Base-by-base conservation (phyloP, 2,888 invertebrate species). In the Tinea pellionella region DNA sequence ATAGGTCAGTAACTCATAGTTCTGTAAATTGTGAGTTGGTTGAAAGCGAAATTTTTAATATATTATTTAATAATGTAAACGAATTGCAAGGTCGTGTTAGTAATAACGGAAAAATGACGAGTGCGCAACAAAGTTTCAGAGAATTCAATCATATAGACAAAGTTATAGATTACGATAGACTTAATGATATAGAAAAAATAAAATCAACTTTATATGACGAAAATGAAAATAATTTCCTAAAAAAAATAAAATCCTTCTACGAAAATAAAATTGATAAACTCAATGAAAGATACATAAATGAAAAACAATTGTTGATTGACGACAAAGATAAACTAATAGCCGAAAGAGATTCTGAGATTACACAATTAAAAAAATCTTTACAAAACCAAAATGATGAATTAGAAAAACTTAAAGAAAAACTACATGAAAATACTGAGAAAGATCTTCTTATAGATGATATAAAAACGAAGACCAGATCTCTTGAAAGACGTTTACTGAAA, bases 401-500 rank as follows among this genome's bases (percentile, higher is more conserved):
- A 8, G 68, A 75, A 32, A 65, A 69, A 0, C 65, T 79, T 24
- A 62, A 78, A 0, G 74, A 68, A 19, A 78, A 71, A 62, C 67
- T 78, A 41, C 61, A 73, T 24, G 75, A 73, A 24, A 66, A 65
- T 24, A 63, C 63, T 8, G 74, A 76, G 12, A 64, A 58, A 29
- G 57, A 60, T 12, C n/a, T 62, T 11, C 73, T 76, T n/a, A 64
- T 57, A 56, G 59, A 61, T 12, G 12, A 19, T 15, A 60, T 69
- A 30, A 74, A 65, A 65, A 63, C 67, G 7, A 77, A 70, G 63
- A 64, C 71, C 1, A 69, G 74, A 19, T 71, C 77, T 32, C 66
- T 85, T 58, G 80, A 86, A 63, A 83, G 72, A 66, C 75, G 75
- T n/a, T 63, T 86, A n/a, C 67, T 64, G 60, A 80, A 76, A 67